Percentiles rank a stretch among this genome's conserved stretches.
Evolutionary conservation across 2,797 vertebrate genomes (phyloP).

Genomic region (Amniataba percoides): DNA sequence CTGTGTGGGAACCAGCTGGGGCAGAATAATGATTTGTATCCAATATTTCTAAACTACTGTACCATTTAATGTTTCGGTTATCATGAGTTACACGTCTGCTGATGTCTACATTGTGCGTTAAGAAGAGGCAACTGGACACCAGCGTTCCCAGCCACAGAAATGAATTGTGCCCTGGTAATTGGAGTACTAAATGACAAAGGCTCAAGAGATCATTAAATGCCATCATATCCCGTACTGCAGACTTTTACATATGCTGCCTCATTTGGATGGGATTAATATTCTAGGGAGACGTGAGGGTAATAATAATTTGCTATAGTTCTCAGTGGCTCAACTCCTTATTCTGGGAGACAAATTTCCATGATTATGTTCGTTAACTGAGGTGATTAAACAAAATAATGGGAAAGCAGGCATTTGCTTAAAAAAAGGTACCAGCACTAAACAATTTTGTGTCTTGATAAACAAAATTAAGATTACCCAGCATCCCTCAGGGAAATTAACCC

Average conservation of each 20-base stretch:
- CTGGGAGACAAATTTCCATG: background rate
- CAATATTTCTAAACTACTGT: constrained; percentile 2
- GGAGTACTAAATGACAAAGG: constrained; percentile 8
- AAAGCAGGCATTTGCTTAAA: background rate
- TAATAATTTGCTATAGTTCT: background rate
- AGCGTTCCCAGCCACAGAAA: constrained; percentile 12
- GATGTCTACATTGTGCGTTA: background rate
- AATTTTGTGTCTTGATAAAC: background rate
- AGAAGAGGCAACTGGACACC: background rate
- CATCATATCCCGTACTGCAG: background rate
- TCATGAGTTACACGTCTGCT: constrained; percentile 11
- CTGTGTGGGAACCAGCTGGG: constrained; percentile 21
- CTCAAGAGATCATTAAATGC: background rate
- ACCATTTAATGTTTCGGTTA: background rate
- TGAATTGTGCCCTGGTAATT: background rate
- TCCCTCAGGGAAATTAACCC: background rate
- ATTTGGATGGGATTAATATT: background rate
- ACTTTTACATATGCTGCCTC: background rate
- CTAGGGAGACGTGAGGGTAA: background rate
- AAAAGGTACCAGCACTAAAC: background rate
- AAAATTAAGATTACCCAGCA: background rate
- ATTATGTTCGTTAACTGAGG: background rate
- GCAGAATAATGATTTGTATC: constrained; percentile 11
- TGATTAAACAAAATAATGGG: background rate
- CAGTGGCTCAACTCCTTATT: background rate